Base-by-base conservation (phyloP, 2,888 invertebrate genomes). In the Sicus ferrugineus region DNA sequence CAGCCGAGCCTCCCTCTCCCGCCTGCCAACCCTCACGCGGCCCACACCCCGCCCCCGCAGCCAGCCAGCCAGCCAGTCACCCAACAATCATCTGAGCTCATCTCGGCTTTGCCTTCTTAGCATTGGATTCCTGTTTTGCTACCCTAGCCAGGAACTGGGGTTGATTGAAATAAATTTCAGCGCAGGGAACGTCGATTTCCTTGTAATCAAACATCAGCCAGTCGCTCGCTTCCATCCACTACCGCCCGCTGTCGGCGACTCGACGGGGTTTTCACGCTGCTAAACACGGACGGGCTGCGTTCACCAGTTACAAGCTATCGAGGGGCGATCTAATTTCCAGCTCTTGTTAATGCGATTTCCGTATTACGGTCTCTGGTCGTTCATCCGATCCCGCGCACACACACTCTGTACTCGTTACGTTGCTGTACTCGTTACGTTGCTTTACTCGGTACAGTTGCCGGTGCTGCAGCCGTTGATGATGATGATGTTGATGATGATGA, bases 271-370 rank as follows among this genome's bases (percentile, higher is more conserved):
- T 9, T 38, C 38, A 38, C 11, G 3, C 42, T 16, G 2, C 42
- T 42, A 11, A 42, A 3, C 42, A 11, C 9, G 11, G 11, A 11
- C 5, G n/a, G 5, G 42, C 11, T 42, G 11, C 16, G 16, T 9
- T 42, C 42, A 9, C 6, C 21, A 2, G 21, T 50, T n/a, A 21
- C n/a, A 30, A 64, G 31, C 28, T 31, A 48, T 34, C 28, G 23
- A 14, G 30, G 61, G 68, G 69, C 72, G 71, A 73, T 72, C 70
- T 72, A 73, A 73, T 75, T 74, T 72, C 68, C 69, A 71, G 71
- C 66, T 70, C 71, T 72, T 75, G 73, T 70, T 75, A 73, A 73
- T 72, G 67, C 62, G 71, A 73, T 74, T 74, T 73, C 73, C 69
- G 68, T n/a, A n/a, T n/a, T n/a, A n/a, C n/a, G n/a, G n/a, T n/a